Percentiles rank a stretch among this genome's conserved stretches.
These are phyloP conservation scores for Bacillus rossius DNA, from an alignment of 1,140 invertebrate genomes.

Conservation along the genomic window DNA sequence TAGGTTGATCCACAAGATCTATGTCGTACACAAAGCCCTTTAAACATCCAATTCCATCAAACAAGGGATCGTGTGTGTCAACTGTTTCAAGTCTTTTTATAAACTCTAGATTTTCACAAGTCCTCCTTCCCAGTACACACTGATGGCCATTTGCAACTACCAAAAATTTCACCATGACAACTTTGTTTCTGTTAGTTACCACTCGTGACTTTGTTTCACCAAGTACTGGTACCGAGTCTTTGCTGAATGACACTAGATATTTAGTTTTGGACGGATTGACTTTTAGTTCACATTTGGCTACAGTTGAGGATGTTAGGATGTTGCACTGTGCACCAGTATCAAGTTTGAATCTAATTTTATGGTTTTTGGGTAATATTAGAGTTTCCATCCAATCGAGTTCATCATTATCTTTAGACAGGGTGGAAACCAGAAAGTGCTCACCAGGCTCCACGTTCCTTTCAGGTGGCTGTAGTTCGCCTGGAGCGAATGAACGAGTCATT, in stretches of 20 bases:
- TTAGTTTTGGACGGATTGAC: not conserved
- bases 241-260: not conserved
- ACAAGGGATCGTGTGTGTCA: not conserved
- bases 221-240: not conserved
- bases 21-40: slow-evolving; percentile 14
- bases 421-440: too few relatives aligned
- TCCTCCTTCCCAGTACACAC: not conserved
- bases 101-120: not conserved
- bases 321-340: not conserved
- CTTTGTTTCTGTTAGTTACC: not conserved
- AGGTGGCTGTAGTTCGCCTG: too few relatives aligned
- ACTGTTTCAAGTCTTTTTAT: not conserved
- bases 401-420: not conserved
- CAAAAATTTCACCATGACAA: not conserved
- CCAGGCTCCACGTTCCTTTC: too few relatives aligned
- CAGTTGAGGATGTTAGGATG: not conserved
- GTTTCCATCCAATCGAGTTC: not conserved
- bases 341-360: not conserved
- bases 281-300: not conserved
- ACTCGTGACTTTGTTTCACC: not conserved
- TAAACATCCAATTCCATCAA: slow-evolving; percentile 8
- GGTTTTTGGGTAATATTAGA: not conserved
- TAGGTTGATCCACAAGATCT: slow-evolving; percentile 9
- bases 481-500: not conserved
- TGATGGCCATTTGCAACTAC: not conserved